Base-by-base conservation (phyloP, 1,140 invertebrate genomes). In the Heliconius melpomene region DNA sequence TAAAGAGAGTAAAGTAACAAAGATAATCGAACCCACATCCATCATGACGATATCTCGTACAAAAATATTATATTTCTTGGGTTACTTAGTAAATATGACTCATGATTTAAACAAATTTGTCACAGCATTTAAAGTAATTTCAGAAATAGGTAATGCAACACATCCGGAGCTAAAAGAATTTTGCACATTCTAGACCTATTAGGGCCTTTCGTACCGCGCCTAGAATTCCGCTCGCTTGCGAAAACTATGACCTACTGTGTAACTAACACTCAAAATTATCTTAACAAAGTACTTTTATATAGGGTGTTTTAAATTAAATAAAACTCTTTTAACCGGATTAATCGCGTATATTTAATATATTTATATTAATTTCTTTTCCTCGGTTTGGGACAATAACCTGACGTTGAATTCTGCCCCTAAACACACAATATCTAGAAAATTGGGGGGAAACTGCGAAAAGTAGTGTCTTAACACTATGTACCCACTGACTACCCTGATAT, bases 151-250 rank as follows among this genome's bases (percentile, higher is more conserved):
- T 66, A 66, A 74, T 40, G 46, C 73, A 79, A 74, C 52, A 78
- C 74, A 82, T 82, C 75, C 78, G 81, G 29, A 57, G 72, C 23
- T 20, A 60, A 66, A 40, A 79, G 78, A 70, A 82, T 82, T 79
- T 79, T 74, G 40, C 73, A 80, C 81, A 77, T 75, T 78, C 75
- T 72, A 76, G 57, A 79, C 26, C 79, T 60, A 84, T 80, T 82
- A 84, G 79, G 83, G 79, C 74, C 79, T 73, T 78, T 78, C 76
- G 75, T 57, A 86, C 87, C 87, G 81, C 87, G 71, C 87, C 87
- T 83, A 75, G 79, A 81, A 88, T 88, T 84, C 87, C 84, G 18
- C 78, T 74, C 79, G 78, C 74, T 89, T 89, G 86, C 86, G 87
- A 85, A 88, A 87, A 70, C 26, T 26, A 46, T 16, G 60, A 23